Base-by-base conservation (phyloP, 2,113 vertebrate genomes). In the Pogona vitticeps region DNA sequence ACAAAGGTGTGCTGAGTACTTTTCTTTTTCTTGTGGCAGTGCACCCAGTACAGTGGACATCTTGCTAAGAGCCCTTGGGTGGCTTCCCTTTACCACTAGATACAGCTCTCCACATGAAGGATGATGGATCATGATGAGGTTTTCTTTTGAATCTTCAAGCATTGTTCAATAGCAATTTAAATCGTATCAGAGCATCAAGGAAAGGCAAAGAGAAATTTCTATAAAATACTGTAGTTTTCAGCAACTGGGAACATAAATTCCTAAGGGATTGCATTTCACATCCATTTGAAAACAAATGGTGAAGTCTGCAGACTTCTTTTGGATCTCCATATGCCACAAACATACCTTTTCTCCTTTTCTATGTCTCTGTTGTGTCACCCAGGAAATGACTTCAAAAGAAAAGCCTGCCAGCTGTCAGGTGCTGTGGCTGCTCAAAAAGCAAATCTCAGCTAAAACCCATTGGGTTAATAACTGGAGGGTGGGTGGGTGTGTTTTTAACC, bases 391-490 rank as follows among this genome's bases (percentile, higher is more conserved):
- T 42, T 75, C 9, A 42, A 84, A 52, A n/a, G 28, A 14, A 40
- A 83, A 75, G 70, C 21, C 23, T 28, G 36, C 2, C 26, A 75
- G 36, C 36, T 75, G 36, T 40, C 70, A 21, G 9, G 3, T 70
- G 42, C n/a, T 75, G 8, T 61, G 82, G 23, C 71, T 75, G 28
- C 56, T 84, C 71, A 59, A 38, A 83, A 83, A 83, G 40, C 15
- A 73, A 83, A 61, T 40, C 21, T 52, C 82, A 83, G 33, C n/a
- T 28, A 73, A 83, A 83, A 58, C 82, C 59, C 21, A 56, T 38
- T 73, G 23, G 38, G 59, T 26, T 31, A 68, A 26, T 40, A 31
- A 59, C 58, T 56, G 6, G 33, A n/a, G n/a, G 52, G 28, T 58
- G n/a, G n/a, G n/a, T n/a, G n/a, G n/a, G n/a, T 28, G 3, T 75